These are phyloP conservation scores for Gonocerus acuteangulatus DNA, from an alignment of 2,888 invertebrate species.

Conservation along the genomic window DNA sequence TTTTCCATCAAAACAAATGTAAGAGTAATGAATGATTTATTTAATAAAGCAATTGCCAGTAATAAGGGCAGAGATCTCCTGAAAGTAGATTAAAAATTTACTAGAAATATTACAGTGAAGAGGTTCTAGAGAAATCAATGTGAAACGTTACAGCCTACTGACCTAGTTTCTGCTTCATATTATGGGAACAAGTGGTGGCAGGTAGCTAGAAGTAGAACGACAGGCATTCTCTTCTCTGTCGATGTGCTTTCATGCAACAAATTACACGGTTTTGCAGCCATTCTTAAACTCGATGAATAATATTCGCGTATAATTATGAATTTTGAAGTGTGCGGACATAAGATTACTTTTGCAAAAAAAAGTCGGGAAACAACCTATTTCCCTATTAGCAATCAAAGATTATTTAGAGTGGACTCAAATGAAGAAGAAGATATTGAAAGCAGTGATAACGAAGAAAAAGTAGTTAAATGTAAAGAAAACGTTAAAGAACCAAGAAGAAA, in stretches of 20 bases:
- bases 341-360: neutral
- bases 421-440: neutral
- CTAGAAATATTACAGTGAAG: too few relatives aligned
- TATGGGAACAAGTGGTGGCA: neutral
- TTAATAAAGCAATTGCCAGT: too few relatives aligned
- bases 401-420: neutral
- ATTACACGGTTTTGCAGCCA: too few relatives aligned
- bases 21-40: too few relatives aligned
- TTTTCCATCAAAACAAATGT: too few relatives aligned
- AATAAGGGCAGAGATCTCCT: too few relatives aligned
- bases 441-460: neutral
- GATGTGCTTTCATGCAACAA: too few relatives aligned
- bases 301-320: neutral
- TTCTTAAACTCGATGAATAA: too few relatives aligned
- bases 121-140: too few relatives aligned
- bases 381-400: conserved; percentile 1
- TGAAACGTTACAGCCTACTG: neutral
- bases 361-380: neutral
- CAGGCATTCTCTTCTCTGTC: too few relatives aligned
- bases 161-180: conserved; percentile 1
- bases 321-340: conserved; percentile 1
- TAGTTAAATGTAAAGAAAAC: neutral
- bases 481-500: neutral
- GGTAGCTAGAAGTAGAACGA: neutral
- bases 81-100: too few relatives aligned